Conservation (phyloP, 2,888 invertebrate species). For the Nymphalis urticae region DNA sequence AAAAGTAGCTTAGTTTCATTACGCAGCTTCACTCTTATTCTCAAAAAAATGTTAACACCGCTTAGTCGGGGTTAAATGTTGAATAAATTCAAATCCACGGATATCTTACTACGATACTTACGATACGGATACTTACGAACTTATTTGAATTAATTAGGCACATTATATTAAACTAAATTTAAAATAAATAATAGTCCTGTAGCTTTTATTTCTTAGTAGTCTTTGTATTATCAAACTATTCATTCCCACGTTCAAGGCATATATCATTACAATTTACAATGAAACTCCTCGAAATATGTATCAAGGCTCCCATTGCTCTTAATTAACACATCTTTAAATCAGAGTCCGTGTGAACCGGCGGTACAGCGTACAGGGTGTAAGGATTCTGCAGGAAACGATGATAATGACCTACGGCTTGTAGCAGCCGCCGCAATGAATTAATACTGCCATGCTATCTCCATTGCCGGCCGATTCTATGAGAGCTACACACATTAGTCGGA, state of each 20-base stretch:
- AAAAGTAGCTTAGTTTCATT: no score
- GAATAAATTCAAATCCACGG: no score
- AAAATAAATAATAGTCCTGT: no score
- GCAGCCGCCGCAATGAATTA: constrained; percentile 68
- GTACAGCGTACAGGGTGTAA: constrained; percentile 46
- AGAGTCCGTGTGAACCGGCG: constrained; percentile 52
- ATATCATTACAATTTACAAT: constrained; percentile 27
- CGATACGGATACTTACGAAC: no score
- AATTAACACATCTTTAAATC: constrained; percentile 41
- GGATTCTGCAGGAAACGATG: constrained; percentile 52
- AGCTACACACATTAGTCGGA: constrained; percentile 62
- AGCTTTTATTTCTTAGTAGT: not conserved
- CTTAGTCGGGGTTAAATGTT: no score
- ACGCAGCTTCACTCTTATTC: no score
- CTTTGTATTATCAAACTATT: not conserved
- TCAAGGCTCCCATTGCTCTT: constrained; percentile 35
- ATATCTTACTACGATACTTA: no score
- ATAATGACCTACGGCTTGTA: constrained; percentile 57
- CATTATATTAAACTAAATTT: no score
- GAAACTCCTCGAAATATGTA: constrained; percentile 30
- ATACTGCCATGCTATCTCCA: constrained; percentile 74
- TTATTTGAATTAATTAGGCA: no score
- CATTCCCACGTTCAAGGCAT: constrained; percentile 12
- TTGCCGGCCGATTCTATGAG: constrained; percentile 61
- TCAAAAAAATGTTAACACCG: no score